Evolutionary conservation across 2,113 vertebrate genomes (phyloP).

Genomic region (Bambusicola thoracicus): DNA sequence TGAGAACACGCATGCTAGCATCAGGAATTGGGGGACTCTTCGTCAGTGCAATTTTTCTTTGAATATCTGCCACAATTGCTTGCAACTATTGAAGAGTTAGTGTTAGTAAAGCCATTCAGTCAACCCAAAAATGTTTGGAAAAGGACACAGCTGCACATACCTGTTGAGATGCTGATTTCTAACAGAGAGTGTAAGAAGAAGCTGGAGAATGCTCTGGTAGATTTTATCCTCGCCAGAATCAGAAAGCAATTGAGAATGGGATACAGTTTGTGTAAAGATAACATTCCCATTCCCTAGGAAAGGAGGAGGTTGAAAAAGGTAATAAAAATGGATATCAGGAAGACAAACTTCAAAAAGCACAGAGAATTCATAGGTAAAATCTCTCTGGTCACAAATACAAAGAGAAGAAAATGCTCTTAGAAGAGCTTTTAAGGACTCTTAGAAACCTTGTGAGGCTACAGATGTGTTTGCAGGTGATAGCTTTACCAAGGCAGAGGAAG

Average conservation of each 20-base stretch:
- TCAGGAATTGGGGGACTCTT: background rate
- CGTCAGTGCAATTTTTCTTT: background rate
- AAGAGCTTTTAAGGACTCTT: background rate
- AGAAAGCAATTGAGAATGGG: background rate
- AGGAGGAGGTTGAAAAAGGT: background rate
- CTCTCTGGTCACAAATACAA: background rate
- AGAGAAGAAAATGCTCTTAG: background rate
- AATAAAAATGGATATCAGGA: background rate
- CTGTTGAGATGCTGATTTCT: background rate
- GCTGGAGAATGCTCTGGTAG: background rate
- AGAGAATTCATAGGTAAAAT: background rate
- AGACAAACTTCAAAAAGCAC: background rate
- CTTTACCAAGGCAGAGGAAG: background rate
- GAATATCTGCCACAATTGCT: background rate
- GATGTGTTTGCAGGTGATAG: background rate
- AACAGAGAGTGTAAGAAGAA: background rate
- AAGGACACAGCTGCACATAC: background rate
- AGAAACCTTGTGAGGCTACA: background rate
- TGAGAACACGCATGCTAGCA: background rate
- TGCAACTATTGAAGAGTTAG: background rate
- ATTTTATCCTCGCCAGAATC: background rate
- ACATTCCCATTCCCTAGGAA: background rate
- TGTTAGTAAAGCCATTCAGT: background rate
- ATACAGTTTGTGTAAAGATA: background rate
- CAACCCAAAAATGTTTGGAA: background rate